phyloP scores from a whole-genome alignment of 2,113 vertebrate species.

The Aphyosemion australe region DNA sequence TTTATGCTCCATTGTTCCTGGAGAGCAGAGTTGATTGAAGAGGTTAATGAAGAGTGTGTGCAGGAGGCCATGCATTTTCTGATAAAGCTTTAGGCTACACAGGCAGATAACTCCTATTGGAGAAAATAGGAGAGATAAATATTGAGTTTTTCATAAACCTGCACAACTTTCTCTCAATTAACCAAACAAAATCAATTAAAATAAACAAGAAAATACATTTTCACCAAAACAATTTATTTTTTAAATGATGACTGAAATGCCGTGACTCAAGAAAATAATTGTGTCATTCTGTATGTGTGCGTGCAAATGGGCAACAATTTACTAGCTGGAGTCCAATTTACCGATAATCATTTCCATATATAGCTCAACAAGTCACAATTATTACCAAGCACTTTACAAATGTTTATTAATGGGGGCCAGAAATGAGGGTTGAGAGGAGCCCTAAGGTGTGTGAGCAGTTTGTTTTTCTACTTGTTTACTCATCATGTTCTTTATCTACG shows the following conservation, averaged over 20 bases:
- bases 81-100: neutral
- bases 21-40: constrained; percentile 10
- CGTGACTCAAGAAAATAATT: too few species aligned
- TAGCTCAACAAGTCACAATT: neutral
- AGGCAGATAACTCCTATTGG: neutral
- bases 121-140: neutral
- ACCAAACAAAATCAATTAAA: neutral
- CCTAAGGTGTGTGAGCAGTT: neutral
- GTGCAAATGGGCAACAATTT: neutral
- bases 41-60: constrained; percentile 5
- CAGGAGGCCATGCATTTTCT: neutral
- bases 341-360: neutral
- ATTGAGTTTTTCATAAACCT: neutral
- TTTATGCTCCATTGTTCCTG: constrained; percentile 24
- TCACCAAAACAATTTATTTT: too few species aligned
- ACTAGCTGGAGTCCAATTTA: neutral
- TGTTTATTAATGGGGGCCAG: neutral
- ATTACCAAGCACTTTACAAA: neutral
- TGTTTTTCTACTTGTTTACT: neutral
- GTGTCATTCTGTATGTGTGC: too few species aligned
- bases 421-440: neutral
- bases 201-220: neutral
- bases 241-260: too few species aligned
- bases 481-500: too few species aligned
- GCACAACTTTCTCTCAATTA: neutral